These are phyloP conservation scores for Tragelaphus scriptus DNA, from an alignment of 2,113 vertebrate species.

Conservation along the genomic window DNA sequence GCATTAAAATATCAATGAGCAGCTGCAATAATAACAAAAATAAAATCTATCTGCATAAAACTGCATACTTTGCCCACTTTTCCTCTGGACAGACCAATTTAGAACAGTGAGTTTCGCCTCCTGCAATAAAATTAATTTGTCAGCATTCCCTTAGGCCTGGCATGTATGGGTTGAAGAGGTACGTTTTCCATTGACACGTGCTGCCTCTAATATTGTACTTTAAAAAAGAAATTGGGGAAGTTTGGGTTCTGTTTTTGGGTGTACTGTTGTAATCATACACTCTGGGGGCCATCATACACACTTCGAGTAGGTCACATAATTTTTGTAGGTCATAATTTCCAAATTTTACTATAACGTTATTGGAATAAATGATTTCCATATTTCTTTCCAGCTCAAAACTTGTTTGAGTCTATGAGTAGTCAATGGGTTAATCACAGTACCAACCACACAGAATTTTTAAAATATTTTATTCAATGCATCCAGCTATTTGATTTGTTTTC, in stretches of 20 bases:
- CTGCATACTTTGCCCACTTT: neutral
- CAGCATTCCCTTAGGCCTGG: neutral
- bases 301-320: neutral
- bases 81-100: slow-evolving; percentile 53
- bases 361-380: neutral
- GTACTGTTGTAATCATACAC: neutral
- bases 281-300: neutral
- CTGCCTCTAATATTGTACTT: neutral
- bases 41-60: slow-evolving; percentile 64
- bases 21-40: slow-evolving; percentile 71
- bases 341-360: neutral
- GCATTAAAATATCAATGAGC: slow-evolving; percentile 66
- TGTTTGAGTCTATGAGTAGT: neutral
- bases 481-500: neutral
- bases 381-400: neutral
- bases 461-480: neutral
- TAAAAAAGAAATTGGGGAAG: neutral
- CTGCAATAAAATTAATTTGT: slow-evolving; percentile 40
- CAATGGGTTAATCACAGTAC: neutral
- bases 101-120: slow-evolving; percentile 16
- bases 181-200: neutral
- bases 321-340: neutral
- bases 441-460: neutral
- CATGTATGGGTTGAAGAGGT: neutral
- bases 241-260: neutral